Evolutionary conservation across 1,140 invertebrate species (phyloP).

Genomic region (Apolygus lucorum): DNA sequence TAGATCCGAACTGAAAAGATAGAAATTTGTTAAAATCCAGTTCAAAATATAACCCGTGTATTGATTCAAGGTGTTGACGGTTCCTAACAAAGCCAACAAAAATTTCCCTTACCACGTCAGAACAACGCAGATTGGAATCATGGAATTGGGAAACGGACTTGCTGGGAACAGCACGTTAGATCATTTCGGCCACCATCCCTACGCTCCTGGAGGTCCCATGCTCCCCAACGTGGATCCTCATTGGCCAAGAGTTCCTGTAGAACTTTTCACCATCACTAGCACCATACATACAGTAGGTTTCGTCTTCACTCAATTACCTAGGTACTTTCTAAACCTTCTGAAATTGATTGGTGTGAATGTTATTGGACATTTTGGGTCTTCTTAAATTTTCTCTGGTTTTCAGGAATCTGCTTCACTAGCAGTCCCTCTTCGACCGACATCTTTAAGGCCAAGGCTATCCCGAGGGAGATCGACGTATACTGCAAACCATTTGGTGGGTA

Average conservation of each 20-base stretch:
- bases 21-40: too few species aligned
- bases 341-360: not conserved
- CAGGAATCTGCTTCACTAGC: not conserved
- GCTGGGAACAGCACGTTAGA: constrained; percentile 47
- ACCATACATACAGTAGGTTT: constrained; percentile 15
- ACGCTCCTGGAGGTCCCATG: constrained; percentile 43
- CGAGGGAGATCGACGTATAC: not conserved
- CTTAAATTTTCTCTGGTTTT: not conserved
- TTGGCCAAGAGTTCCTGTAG: constrained; percentile 37
- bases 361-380: not conserved
- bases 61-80: constrained; percentile 63
- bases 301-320: not conserved
- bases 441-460: not conserved
- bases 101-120: constrained; percentile 81
- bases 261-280: constrained; percentile 41
- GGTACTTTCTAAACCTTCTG: not conserved
- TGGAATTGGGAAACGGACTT: constrained; percentile 45
- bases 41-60: too few species aligned
- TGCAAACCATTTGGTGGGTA: not conserved
- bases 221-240: constrained; percentile 10
- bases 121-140: constrained; percentile 67
- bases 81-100: constrained; percentile 69
- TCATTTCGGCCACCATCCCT: constrained; percentile 52
- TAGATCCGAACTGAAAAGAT: too few species aligned
- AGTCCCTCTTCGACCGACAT: not conserved